Evolutionary conservation across 2,113 vertebrate species (phyloP), one percentile per base, ranked within the genome.

Genomic region (Physeter macrocephalus): DNA sequence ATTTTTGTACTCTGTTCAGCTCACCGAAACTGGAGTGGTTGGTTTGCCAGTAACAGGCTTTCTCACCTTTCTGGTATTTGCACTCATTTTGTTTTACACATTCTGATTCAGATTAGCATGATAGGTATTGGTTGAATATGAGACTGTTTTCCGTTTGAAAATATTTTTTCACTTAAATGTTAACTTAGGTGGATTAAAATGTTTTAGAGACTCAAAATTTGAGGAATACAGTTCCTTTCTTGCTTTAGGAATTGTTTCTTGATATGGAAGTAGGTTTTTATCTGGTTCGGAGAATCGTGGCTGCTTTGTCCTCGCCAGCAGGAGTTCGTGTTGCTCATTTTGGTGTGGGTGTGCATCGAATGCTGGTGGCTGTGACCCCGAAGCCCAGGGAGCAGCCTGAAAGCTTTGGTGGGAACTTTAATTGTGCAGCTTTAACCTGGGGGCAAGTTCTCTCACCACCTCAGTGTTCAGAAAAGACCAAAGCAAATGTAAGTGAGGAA

Each of bases 341-440:
- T 95, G 96, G 97, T 95, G 90, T 88, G 94, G 52, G 57, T 97
- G 75, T 94, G 90, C 69, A 27, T 90, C 1, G 21, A 20, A 57
- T 87, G 97, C 71, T 93, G 90, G 86, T 84, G 61, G 83, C 90
- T 91, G 57, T 93, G 95, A 96, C 97, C 90, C 62, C 9, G 49
- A 69, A 74, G 93, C 83, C 89, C 86, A 54, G 89, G 85, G 96
- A 93, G 72, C 92, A 96, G 96, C 88, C 96, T 97, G 97, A 97
- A 98, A 95, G 96, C 96, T 97, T 97, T 95, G 93, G 96, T 95
- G 64, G 94, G 67, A 94, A 95, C 96, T 97, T 95, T 96, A 96
- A 97, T 93, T 96, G 96, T 95, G 90, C 59, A 29, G 84, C 96
- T 97, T 97, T 97, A 97, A 97, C 95, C 95, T 89, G 61, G 34